Evolutionary conservation across 2,888 invertebrate genomes (phyloP), one percentile per base, ranked within the genome.

Genomic region (Tachina fera): DNA sequence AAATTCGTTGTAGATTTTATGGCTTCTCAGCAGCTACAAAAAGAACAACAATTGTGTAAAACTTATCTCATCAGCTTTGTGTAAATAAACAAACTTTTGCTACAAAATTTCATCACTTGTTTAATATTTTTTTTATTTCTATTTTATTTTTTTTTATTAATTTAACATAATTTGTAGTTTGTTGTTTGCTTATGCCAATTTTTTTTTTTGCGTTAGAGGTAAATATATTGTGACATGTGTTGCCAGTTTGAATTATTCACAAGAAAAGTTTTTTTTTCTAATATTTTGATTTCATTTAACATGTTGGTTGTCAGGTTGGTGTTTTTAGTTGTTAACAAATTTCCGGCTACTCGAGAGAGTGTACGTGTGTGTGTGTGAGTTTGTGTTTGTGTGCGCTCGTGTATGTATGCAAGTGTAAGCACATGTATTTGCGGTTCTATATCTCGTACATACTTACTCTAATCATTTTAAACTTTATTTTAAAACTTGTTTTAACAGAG

Each of bases 151-250:
- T 31, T 31, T 58, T 70, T 60, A 70, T 78, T 78, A 68, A 68
- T 70, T 78, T 61, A 68, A 70, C 68, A 78, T 61, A 43, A 61
- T 60, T 61, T 43, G 16, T 11, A 58, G 45, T 47, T 67, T 47
- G 68, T 83, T 72, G 61, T 56, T 65, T 31, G 41, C 39, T 60
- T 45, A 1, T 72, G 41, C 8, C 14, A 10, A 31, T 14, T 22
- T 41, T 39, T 41, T 31, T 19, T 61, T 81, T 78, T 53, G 67
- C 53, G 11, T 82, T 82, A 6, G 49, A 72, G 53, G 41, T 71
- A 72, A 77, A 83, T 39, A 71, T 72, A 58, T 84, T 87, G 71
- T 61, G 80, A 84, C 78, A 78, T 75, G 75, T 68, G 84, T 72
- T 60, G 75, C 22, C 63, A 75, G 49, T 77, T 68, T 45, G 63